A percentile compares a stretch with the other conserved stretches of the same genome.
Conservation (phyloP, 2,113 vertebrate genomes). For the Tauraco erythrolophus region DNA sequence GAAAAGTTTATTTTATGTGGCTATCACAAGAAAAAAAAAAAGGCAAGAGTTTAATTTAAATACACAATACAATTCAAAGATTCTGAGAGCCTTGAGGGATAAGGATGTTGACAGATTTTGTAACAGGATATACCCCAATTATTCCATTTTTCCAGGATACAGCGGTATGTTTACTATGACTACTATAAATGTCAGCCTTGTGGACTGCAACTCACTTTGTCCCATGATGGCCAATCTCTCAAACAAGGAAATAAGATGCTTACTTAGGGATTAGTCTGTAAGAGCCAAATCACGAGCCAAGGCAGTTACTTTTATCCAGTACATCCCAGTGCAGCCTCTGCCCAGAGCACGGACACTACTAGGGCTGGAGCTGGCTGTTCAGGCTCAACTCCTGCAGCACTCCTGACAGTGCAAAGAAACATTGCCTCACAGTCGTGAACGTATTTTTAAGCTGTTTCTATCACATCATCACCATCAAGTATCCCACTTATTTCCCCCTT, state of each 20-base stretch:
- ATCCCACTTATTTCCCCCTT: not conserved
- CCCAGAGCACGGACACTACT: not conserved
- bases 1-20: not conserved
- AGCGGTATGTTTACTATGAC: not conserved
- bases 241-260: constrained; percentile 22
- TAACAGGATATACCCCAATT: not conserved
- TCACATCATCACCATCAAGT: not conserved
- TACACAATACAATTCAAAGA: not conserved
- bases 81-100: not conserved
- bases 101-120: not conserved
- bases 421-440: accelerated
- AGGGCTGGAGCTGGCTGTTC: not conserved
- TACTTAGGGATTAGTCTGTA: constrained; percentile 1
- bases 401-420: not conserved
- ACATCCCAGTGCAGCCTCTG: not conserved
- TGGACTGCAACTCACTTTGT: not conserved
- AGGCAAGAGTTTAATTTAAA: not conserved
- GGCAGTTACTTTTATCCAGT: not conserved
- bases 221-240: not conserved
- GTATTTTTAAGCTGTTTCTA: not conserved
- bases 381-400: not conserved
- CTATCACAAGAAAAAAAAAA: not conserved
- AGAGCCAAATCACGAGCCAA: not conserved
- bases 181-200: not conserved
- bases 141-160: constrained; percentile 15